These are phyloP conservation scores for Mycalesis mineus DNA, from an alignment of 2,888 invertebrate species.

Conservation along the genomic window DNA sequence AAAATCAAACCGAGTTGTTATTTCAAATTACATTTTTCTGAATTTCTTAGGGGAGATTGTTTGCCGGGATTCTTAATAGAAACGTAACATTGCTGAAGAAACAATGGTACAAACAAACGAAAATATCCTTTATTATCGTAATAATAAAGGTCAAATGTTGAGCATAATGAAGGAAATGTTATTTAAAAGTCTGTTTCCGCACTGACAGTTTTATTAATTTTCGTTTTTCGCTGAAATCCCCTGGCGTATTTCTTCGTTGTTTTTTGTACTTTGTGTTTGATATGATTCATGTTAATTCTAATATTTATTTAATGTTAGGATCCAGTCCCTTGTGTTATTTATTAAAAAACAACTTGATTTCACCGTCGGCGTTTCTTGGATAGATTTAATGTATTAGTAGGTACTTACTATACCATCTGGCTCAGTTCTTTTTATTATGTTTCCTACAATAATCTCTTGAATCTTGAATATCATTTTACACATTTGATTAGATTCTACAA, in stretches of 20 bases:
- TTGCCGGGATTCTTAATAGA: constrained; percentile 57
- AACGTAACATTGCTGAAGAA: constrained; percentile 49
- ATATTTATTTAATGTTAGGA: constrained; percentile 1
- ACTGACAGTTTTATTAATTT: constrained; percentile 61
- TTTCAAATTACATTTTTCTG: constrained; percentile 63
- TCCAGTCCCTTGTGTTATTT: too few species aligned
- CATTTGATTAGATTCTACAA: too few species aligned
- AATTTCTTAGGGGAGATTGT: constrained; percentile 52
- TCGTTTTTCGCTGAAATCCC: constrained; percentile 40
- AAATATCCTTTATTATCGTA: constrained; percentile 17
- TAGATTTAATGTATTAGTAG: too few species aligned
- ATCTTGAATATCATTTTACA: too few species aligned
- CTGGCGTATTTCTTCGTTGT: constrained; percentile 39
- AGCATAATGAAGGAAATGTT: constrained; percentile 23
- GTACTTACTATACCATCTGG: too few species aligned
- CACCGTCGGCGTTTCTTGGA: too few species aligned
- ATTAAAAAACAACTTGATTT: too few species aligned
- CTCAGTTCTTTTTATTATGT: too few species aligned
- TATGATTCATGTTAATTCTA: constrained; percentile 15
- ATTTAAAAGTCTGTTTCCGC: constrained; percentile 35
- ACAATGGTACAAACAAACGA: constrained; percentile 17
- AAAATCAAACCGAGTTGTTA: constrained; percentile 58
- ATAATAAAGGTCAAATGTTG: constrained; percentile 16
- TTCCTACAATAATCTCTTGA: too few species aligned
- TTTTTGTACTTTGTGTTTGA: constrained; percentile 24